These are phyloP conservation scores for Anaspis maculata DNA, from an alignment of 2,888 invertebrate species.

Conservation along the genomic window DNA sequence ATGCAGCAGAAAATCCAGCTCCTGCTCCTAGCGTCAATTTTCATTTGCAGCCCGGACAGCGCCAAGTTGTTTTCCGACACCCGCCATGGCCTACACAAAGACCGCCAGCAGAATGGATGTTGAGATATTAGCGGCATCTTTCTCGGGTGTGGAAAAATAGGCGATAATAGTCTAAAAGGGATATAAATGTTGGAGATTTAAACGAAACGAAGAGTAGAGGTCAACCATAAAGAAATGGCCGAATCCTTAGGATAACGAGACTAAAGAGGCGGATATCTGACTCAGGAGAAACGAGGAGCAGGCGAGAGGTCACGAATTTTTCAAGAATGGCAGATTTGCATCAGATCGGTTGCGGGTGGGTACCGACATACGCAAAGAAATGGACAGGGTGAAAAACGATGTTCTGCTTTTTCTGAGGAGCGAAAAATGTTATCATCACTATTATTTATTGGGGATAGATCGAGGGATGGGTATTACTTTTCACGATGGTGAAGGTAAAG, in stretches of 20 bases:
- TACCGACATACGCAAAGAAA: no score
- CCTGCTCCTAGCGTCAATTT: no score
- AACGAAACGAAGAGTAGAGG: constrained; percentile 31
- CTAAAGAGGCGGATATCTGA: constrained; percentile 26
- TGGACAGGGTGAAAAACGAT: no score
- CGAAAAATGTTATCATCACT: no score
- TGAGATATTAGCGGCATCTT: constrained; percentile 31
- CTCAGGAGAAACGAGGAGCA: constrained; percentile 18
- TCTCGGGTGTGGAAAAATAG: constrained; percentile 26
- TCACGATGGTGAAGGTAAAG: no score
- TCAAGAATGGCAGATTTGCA: constrained; percentile 12
- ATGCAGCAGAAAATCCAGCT: no score
- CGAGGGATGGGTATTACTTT: no score
- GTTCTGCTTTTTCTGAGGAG: no score
- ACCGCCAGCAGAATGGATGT: constrained; percentile 15
- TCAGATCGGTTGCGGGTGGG: no score
- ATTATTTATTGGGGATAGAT: no score
- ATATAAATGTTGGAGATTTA: constrained; percentile 36
- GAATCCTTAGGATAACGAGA: constrained; percentile 32
- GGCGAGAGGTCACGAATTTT: constrained; percentile 17
- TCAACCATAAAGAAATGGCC: constrained; percentile 35
- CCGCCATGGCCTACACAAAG: constrained; percentile 7
- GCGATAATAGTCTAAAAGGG: constrained; percentile 36
- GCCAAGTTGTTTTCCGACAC: constrained; percentile 3
- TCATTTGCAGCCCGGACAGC: constrained; percentile 1